These are phyloP conservation scores for Dasysyrphus tricinctus DNA, from an alignment of 2,888 invertebrate genomes.

Conservation along the genomic window DNA sequence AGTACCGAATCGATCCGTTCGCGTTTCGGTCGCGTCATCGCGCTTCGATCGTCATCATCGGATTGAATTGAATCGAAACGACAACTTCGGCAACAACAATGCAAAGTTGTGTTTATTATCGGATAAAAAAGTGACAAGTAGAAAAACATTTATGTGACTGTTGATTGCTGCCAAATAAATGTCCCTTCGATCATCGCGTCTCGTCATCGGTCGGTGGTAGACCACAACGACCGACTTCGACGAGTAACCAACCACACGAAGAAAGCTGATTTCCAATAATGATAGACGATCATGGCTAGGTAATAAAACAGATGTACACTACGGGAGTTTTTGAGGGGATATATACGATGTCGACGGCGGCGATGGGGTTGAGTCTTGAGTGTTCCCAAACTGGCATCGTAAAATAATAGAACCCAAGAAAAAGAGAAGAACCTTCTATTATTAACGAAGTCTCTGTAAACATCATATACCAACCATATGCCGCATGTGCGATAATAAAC, in stretches of 20 bases:
- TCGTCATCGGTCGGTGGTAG: conserved; percentile 18
- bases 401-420: conserved; percentile 13
- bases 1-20: conserved; percentile 28
- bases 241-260: conserved; percentile 17
- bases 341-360: conserved; percentile 11
- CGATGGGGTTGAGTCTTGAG: background rate
- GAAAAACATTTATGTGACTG: conserved; percentile 62
- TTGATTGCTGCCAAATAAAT: conserved; percentile 58
- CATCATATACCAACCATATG: background rate
- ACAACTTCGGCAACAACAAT: conserved; percentile 10
- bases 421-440: background rate
- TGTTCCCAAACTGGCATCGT: conserved; percentile 29
- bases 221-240: conserved; percentile 4
- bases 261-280: conserved; percentile 68
- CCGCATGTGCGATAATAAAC: conserved; percentile 63
- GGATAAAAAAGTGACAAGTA: conserved; percentile 50
- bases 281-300: conserved; percentile 69
- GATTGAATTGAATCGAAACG: conserved; percentile 1
- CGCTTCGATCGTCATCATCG: conserved; percentile 46
- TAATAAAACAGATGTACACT: conserved; percentile 75
- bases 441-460: background rate
- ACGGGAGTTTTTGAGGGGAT: conserved; percentile 46
- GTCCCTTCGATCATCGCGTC: conserved; percentile 31
- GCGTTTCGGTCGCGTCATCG: conserved; percentile 22
- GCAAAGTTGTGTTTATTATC: conserved; percentile 21